A percentile compares a stretch with the other conserved stretches of the same genome.
phyloP scores from a whole-genome alignment of 2,797 vertebrate genomes.

The Caiman crocodilus region DNA sequence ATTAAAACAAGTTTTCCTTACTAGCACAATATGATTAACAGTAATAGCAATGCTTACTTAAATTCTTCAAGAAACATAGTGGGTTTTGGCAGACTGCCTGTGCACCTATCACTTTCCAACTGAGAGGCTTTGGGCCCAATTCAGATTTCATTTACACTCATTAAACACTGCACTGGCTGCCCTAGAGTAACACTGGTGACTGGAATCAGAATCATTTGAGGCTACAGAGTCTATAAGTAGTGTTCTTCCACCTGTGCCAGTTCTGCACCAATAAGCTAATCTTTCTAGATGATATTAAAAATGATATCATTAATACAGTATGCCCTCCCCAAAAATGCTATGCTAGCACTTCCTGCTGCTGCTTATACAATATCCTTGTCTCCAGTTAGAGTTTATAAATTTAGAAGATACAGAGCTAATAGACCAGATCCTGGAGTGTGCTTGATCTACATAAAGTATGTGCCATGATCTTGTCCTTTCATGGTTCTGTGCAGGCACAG shows the following conservation, averaged over 20 bases:
- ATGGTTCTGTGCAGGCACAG: not conserved
- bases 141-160: not conserved
- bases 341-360: not conserved
- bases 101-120: not conserved
- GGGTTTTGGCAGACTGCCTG: not conserved
- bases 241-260: not conserved
- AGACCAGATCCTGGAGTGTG: not conserved
- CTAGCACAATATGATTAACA: conserved; percentile 39
- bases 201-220: not conserved
- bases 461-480: not conserved
- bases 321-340: not conserved
- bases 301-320: not conserved
- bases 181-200: not conserved
- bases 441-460: not conserved
- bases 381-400: conserved; percentile 25
- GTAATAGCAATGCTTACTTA: conserved; percentile 41
- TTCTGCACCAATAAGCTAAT: not conserved
- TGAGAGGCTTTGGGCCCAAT: not conserved
- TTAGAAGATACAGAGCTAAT: conserved; percentile 33
- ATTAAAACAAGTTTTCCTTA: conserved; percentile 31
- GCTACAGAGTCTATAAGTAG: not conserved
- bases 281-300: conserved; percentile 19
- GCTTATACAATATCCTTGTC: not conserved
- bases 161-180: not conserved
- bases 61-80: conserved; percentile 27